These are phyloP conservation scores for Lepus oiostolus DNA, from an alignment of 2,797 vertebrate genomes.

Conservation along the genomic window DNA sequence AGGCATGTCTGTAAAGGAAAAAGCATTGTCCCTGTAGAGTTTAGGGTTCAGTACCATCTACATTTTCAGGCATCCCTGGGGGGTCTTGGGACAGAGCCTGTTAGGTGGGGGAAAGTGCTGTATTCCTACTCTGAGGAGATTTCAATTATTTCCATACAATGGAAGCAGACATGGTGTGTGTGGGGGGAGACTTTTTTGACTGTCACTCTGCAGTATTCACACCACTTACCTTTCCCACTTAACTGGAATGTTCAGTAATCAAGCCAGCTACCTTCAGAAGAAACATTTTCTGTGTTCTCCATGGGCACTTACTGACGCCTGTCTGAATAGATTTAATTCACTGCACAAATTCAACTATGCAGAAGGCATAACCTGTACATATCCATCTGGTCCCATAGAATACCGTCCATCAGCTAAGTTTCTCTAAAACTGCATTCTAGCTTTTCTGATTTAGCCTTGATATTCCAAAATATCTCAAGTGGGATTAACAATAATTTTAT, in stretches of 20 bases:
- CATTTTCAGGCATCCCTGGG: background rate
- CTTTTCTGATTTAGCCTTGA: background rate
- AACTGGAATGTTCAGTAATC: background rate
- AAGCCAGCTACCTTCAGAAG: background rate
- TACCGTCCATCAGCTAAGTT: background rate
- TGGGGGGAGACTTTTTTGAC: background rate
- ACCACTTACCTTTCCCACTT: background rate
- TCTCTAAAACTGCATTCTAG: background rate
- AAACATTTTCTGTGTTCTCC: constrained; percentile 28
- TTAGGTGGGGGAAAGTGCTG: too few species aligned
- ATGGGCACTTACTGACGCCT: too few species aligned
- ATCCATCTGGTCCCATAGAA: background rate
- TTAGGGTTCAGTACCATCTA: background rate
- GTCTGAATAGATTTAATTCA: background rate
- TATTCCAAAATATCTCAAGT: background rate
- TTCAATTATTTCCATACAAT: background rate
- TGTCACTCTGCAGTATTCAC: background rate
- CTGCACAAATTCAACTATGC: background rate
- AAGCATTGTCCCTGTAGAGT: background rate
- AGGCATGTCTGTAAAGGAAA: background rate
- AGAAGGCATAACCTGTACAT: background rate
- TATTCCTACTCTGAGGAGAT: background rate
- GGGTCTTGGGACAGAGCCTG: background rate
- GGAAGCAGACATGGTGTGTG: background rate
- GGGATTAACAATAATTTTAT: constrained; percentile 3